Conservation (phyloP, 1,140 invertebrate species). For the Artemia franciscana region DNA sequence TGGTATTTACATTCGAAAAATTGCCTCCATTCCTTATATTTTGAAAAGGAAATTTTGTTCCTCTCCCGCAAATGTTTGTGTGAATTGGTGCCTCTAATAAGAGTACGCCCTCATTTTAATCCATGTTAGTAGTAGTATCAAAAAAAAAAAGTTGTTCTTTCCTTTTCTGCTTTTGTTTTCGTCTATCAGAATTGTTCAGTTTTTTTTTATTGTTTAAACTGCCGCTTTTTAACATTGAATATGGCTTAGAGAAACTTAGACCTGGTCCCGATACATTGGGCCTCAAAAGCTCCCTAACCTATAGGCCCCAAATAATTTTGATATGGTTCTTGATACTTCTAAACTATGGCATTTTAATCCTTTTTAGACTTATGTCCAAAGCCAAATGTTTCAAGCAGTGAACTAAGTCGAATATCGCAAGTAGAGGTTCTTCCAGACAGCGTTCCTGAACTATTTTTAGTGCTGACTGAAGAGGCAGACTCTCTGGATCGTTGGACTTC, state of each 20-base stretch:
- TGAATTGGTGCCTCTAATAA: too few relatives aligned
- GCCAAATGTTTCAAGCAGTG: constrained; percentile 33
- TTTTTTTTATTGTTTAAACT: background rate
- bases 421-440: constrained; percentile 60
- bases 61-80: too few relatives aligned
- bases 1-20: too few relatives aligned
- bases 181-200: background rate
- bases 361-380: constrained; percentile 63
- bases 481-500: constrained; percentile 43
- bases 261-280: background rate
- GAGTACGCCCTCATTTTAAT: too few relatives aligned
- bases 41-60: too few relatives aligned
- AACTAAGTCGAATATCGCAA: constrained; percentile 49
- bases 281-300: background rate
- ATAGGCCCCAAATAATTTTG: background rate
- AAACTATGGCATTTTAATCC: background rate
- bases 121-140: too few relatives aligned
- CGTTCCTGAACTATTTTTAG: constrained; percentile 56
- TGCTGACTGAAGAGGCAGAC: constrained; percentile 53
- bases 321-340: background rate
- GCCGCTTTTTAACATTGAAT: background rate
- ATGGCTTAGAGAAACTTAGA: background rate
- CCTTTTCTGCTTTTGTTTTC: too few relatives aligned
- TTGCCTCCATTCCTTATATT: too few relatives aligned
- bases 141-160: too few relatives aligned